A percentile compares a stretch with the other conserved stretches of the same genome.
phyloP scores from a whole-genome alignment of 2,797 vertebrate genomes.

The Brotula barbata region DNA sequence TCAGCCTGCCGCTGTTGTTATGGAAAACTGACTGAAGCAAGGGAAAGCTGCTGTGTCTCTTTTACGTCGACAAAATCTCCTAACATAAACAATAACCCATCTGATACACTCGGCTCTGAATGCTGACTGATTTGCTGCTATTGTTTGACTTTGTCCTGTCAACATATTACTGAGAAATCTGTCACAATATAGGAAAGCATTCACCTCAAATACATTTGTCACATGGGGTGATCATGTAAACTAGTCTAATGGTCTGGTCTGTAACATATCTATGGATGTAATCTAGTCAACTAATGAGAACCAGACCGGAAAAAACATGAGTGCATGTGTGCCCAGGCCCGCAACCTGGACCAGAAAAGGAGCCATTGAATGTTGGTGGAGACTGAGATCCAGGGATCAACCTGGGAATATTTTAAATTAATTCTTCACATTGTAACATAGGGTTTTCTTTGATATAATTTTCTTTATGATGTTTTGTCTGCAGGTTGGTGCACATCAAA shows the following conservation, averaged over 20 bases:
- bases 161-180: slow-evolving; percentile 36
- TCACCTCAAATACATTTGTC: slow-evolving; percentile 25
- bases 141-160: slow-evolving; percentile 14
- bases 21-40: slow-evolving; percentile 39
- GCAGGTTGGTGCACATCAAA: too few species aligned
- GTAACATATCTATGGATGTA: slow-evolving; percentile 64
- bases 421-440: too few species aligned
- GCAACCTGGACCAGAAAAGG: too few species aligned
- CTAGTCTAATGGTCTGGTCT: slow-evolving; percentile 63
- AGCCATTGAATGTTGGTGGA: too few species aligned
- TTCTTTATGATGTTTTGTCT: too few species aligned
- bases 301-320: slow-evolving; percentile 57
- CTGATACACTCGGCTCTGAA: slow-evolving; percentile 19
- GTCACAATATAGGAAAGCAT: background rate
- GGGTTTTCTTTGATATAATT: too few species aligned
- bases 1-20: slow-evolving; percentile 38
- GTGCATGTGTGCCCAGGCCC: too few species aligned
- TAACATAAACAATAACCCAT: slow-evolving; percentile 41
- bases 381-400: too few species aligned
- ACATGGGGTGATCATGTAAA: slow-evolving; percentile 21
- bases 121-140: slow-evolving; percentile 30
- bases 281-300: slow-evolving; percentile 70
- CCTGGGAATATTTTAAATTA: too few species aligned
- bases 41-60: slow-evolving; percentile 5
- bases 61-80: slow-evolving; percentile 33